A percentile compares a stretch with the other conserved stretches of the same genome.
Conservation (phyloP, 2,113 vertebrate species). For the Narcine bancroftii region DNA sequence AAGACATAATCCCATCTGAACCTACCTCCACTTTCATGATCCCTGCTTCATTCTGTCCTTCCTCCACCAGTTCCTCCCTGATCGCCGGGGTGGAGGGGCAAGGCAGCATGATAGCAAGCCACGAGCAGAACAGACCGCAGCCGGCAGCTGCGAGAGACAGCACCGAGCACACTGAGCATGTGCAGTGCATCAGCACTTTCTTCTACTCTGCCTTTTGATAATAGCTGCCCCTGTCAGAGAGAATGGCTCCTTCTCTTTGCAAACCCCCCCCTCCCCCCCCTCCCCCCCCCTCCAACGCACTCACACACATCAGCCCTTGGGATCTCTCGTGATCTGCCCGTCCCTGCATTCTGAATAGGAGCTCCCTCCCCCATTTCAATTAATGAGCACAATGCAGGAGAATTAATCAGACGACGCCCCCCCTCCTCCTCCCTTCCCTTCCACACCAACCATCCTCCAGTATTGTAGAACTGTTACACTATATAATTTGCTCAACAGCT, state of each 20-base stretch:
- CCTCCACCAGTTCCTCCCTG: constrained; percentile 8
- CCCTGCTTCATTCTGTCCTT: not conserved
- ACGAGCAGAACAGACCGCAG: not conserved
- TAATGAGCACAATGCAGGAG: not conserved
- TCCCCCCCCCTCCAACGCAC: not conserved
- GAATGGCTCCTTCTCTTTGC: not conserved
- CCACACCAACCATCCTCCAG: too few relatives aligned
- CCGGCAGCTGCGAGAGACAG: constrained; percentile 29
- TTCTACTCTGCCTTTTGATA: constrained; percentile 19
- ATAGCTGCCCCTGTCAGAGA: not conserved
- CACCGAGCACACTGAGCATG: constrained; percentile 28
- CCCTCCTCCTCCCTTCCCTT: too few relatives aligned
- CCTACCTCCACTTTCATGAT: constrained; percentile 35
- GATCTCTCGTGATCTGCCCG: constrained; percentile 13
- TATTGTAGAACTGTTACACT: not conserved
- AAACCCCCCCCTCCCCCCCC: not conserved
- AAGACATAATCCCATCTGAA: not conserved
- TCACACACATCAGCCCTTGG: not conserved
- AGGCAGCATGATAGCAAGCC: constrained; percentile 27
- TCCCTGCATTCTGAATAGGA: not conserved
- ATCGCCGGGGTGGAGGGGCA: constrained; percentile 12
- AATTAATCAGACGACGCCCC: not conserved
- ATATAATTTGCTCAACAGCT: constrained; percentile 2
- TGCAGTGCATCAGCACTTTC: constrained; percentile 12
- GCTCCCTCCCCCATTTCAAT: not conserved